Base-by-base conservation (phyloP, 1,140 invertebrate genomes). In the Drosophila insularis region DNA sequence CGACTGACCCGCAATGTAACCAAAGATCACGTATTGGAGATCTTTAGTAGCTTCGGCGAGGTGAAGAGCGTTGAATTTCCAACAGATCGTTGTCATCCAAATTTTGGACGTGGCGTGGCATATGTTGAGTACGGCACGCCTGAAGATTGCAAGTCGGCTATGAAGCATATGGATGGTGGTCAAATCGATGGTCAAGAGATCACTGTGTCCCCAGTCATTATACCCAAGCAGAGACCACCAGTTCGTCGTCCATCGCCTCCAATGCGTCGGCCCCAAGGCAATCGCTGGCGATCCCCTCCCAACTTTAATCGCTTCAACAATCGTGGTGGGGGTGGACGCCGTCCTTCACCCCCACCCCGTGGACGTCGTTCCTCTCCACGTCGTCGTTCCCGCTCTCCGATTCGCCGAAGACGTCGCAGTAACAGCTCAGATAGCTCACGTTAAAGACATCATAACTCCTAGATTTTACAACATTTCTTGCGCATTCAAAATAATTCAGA, bases 121-220 rank as follows among this genome's bases (percentile, higher is more conserved):
- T 99, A 99, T 92, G 96, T 99, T 6, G 98, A 99, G 86, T 99
- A 97, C 93, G 96, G 95, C 75, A 98, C 95, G 67, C 93, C 97
- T 1, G 98, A 99, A 84, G 98, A 99, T 92, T 98, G 98, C 35
- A 98, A 99, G 92, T 98, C 98, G 93, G 98, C 98, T 0, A 98
- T 99, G 95, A 99, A 99, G 92, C 97, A 99, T 84, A 99, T 99
- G 98, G 98, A 99, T 93, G 98, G 98, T 92, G 98, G 96, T 35
- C 96, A 96, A 92, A 96, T 97, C 77, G 96, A 97, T 93, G 98
- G 98, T 14, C 97, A 98, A 92, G 98, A 99, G 93, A 97, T 99
- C 53, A 98, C 97, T 21, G 97, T 97, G 37, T 97, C 97, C 43
- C 97, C 97, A 21, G 97, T 98, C 50, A 93, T 98, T 73, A 93